Base-by-base conservation (phyloP, 2,888 invertebrate species). In the Drosophila koepferae region DNA sequence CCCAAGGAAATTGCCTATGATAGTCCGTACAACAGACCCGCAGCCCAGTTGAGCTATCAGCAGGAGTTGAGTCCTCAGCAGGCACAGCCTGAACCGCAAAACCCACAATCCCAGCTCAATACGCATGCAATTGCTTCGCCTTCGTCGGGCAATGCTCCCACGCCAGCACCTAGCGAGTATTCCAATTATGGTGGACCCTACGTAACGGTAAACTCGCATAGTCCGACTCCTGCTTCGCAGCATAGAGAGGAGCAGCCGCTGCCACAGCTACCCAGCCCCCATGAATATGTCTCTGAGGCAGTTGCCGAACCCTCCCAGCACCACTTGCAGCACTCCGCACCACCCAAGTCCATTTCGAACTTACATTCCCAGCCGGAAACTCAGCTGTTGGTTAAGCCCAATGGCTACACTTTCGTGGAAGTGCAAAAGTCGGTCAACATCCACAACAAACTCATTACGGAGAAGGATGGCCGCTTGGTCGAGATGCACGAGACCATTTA, bases 341-440 rank as follows among this genome's bases (percentile, higher is more conserved):
- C 78, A 5, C 62, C 74, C 0, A 55, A 62, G 7, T 12, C 54
- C 3, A 46, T 36, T 10, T 9, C 44, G 0, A 34, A 44, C n/a
- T 2, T 49, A 0, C 18, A 53, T 7, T 2, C 61, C 8, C 53
- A 77, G 31, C 54, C 74, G 0, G 72, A 74, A 10, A 62, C 65
- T 3, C 67, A 71, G 5, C 58, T 60, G 1, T 9, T 62, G 58
- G 70, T 53, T 16, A 78, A 90, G 89, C 95, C 28, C 94, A 76
- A 89, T 23, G 83, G 91, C 3, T 94, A 93, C 80, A 95, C 95
- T 0, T 91, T 94, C 41, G 95, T 96, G 1, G 95, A 96, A 92
- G 92, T 96, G 5, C 95, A 96, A 82, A 94, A 95, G 90, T 96
- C 96, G 0, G 92, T 96, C 20, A 89, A 93, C 84, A 84, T 93